Base-by-base conservation (phyloP, 2,797 vertebrate genomes). In the Cyprinodon diabolis region DNA sequence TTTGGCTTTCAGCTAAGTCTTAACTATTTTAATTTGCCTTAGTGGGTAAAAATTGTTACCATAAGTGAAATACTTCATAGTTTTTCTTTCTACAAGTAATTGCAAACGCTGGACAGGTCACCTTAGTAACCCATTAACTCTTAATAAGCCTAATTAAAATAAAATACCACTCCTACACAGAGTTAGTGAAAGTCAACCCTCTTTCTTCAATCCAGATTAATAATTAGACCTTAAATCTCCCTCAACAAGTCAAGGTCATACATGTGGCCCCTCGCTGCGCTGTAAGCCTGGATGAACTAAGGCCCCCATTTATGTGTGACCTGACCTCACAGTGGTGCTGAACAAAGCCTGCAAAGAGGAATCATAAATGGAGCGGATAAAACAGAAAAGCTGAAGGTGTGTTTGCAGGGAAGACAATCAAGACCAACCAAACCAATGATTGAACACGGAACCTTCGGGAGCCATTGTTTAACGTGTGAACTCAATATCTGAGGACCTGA, bases 1-100 rank as follows among this genome's bases (percentile, higher is more conserved):
- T 92, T 87, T 89, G 93, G 89, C 89, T 90, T 86, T 84, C 83
- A 82, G 89, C 92, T 84, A 85, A 93, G 30, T 30, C 30, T 54
- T 69, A 76, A 47, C 19, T 30, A 76, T 74, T 65, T 40, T 57
- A 80, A 77, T 71, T 30, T 43, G 6, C 11, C 19, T 65, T 1
- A 12, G 17, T 11, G 37, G 17, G 60, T n/a, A 52, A 73, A 63
- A 23, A 19, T 11, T 45, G 4, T 13, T 8, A 23, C 70, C 52
- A 51, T 19, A 74, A 76, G 63, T n/a, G 37, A 57, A 21, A 51
- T 25, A 43, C 35, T 65, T 76, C 14, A 55, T 43, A 37, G 0
- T 51, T 9, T 45, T 11, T 45, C 12, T 65, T 66, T 40, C 52
- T 65, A 62, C 4, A 6, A n/a, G 40, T 62, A 6, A 65, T n/a